phyloP scores from a whole-genome alignment of 2,888 invertebrate genomes.

The Camponotus fellah region DNA sequence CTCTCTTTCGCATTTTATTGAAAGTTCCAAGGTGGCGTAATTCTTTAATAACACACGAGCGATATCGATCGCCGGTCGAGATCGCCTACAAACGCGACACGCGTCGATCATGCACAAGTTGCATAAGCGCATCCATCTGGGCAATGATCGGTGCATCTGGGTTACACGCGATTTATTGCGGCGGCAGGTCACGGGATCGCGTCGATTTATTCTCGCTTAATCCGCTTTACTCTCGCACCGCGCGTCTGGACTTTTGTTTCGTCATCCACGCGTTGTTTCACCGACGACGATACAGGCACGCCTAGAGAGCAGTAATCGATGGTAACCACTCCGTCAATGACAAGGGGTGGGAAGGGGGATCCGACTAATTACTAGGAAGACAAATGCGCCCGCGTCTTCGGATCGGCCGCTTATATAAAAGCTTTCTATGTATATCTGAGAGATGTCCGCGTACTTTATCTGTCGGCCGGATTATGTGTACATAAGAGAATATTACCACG shows the following conservation, averaged over 20 bases:
- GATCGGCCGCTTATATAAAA: constrained; percentile 56
- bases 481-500: constrained; percentile 32
- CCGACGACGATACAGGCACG: constrained; percentile 43
- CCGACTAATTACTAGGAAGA: constrained; percentile 72
- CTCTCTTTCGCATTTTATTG: constrained; percentile 6
- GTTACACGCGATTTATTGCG: constrained; percentile 46
- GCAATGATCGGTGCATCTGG: constrained; percentile 41
- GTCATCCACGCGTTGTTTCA: constrained; percentile 43
- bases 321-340: constrained; percentile 70
- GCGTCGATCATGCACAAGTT: constrained; percentile 34
- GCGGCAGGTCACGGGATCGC: constrained; percentile 20
- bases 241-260: constrained; percentile 63
- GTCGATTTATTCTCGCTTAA: constrained; percentile 43
- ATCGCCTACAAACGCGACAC: constrained; percentile 42
- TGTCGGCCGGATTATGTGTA: constrained; percentile 34
- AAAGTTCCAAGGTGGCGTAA: constrained; percentile 21
- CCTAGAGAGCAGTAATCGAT: constrained; percentile 69
- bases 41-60: constrained; percentile 26
- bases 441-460: constrained; percentile 61
- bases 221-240: neutral
- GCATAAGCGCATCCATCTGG: constrained; percentile 35
- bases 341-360: constrained; percentile 35
- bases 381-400: constrained; percentile 58
- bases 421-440: constrained; percentile 36
- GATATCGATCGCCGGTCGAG: constrained; percentile 6